Evolutionary conservation across 1,140 invertebrate species (phyloP).

Genomic region (Aphelinus certus): DNA sequence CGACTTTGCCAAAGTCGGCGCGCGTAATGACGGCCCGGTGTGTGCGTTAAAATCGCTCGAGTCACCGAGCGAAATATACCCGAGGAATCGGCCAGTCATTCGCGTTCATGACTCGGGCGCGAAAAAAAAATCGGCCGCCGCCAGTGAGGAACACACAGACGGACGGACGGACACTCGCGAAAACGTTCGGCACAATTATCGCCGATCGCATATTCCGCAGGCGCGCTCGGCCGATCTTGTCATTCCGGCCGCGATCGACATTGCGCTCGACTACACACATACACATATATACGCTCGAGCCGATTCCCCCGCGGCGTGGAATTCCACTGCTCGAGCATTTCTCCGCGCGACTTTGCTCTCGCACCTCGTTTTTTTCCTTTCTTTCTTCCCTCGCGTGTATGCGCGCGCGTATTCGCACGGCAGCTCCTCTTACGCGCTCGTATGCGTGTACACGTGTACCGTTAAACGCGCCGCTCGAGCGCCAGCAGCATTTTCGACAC

Average conservation of each 20-base stretch:
- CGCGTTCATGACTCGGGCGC: too few relatives aligned
- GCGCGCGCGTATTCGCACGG: background rate
- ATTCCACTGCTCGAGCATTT: constrained; percentile 11
- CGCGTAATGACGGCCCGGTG: too few relatives aligned
- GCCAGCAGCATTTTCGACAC: too few relatives aligned
- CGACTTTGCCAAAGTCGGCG: too few relatives aligned
- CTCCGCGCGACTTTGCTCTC: background rate
- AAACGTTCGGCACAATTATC: background rate
- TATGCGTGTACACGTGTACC: background rate
- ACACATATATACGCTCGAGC: background rate
- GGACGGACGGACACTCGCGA: too few relatives aligned
- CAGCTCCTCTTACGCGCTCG: background rate
- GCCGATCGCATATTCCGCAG: constrained; percentile 22
- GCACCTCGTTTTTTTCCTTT: background rate
- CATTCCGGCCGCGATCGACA: constrained; percentile 22
- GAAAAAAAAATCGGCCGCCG: too few relatives aligned
- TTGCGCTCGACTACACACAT: background rate
- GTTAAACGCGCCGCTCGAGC: background rate
- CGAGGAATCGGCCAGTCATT: too few relatives aligned
- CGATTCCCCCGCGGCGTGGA: background rate
- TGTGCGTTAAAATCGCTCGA: too few relatives aligned
- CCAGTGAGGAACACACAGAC: too few relatives aligned
- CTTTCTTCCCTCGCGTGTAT: background rate
- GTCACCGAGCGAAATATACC: too few relatives aligned
- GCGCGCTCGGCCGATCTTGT: constrained; percentile 3